These are phyloP conservation scores for Matsumurasca onukii DNA, from an alignment of 1,140 invertebrate species.

Conservation along the genomic window DNA sequence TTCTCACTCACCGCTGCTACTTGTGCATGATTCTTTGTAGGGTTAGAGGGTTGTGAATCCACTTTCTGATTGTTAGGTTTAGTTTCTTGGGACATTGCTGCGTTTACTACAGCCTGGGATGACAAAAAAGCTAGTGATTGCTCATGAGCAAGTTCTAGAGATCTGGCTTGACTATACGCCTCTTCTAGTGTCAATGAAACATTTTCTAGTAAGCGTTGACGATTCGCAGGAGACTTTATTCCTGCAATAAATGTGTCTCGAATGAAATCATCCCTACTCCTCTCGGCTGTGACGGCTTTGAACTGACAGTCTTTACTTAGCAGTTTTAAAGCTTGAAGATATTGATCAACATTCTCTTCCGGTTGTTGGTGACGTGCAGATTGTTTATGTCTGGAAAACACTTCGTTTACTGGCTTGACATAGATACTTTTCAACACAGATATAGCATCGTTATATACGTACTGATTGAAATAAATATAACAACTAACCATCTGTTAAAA, in stretches of 20 bases:
- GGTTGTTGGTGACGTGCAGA: background rate
- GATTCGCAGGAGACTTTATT: conserved; percentile 6
- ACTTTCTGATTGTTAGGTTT: background rate
- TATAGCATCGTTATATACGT: no score
- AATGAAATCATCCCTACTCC: conserved; percentile 29
- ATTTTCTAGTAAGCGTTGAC: conserved; percentile 28
- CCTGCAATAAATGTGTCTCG: conserved; percentile 30
- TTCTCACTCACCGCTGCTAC: background rate
- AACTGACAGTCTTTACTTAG: conserved; percentile 28
- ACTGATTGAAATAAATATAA: no score
- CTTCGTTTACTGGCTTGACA: conserved; percentile 24
- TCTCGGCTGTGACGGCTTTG: conserved; percentile 28
- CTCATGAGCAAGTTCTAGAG: conserved; percentile 5
- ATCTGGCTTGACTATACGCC: no score
- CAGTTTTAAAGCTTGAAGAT: conserved; percentile 18
- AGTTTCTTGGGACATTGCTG: background rate
- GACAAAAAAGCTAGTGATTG: conserved; percentile 4
- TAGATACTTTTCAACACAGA: conserved; percentile 14
- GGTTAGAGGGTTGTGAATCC: background rate
- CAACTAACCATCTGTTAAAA: no score
- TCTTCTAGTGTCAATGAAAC: background rate
- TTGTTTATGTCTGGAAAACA: conserved; percentile 21
- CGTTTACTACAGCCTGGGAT: background rate
- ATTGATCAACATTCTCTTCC: conserved; percentile 28
- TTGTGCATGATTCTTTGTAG: background rate